phyloP scores from a whole-genome alignment of 2,113 vertebrate genomes.

The Eclectus roratus region DNA sequence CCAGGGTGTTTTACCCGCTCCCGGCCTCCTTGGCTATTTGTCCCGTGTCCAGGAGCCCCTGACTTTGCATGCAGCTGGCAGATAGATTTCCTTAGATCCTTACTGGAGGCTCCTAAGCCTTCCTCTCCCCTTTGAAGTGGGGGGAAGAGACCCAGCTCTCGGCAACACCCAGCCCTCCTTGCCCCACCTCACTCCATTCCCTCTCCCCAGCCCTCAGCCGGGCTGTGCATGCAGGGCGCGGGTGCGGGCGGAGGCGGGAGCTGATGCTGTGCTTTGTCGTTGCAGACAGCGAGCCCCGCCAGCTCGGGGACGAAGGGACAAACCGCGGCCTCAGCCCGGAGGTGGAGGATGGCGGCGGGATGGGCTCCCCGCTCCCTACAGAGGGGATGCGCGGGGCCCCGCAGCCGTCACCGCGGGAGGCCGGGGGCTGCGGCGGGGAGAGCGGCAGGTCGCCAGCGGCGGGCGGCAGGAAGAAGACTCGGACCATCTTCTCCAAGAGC shows the following conservation, averaged over 20 bases:
- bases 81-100: neutral
- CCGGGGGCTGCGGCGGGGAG: neutral
- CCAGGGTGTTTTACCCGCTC: neutral
- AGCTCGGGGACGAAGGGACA: neutral
- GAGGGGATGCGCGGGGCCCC: neutral
- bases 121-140: neutral
- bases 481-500: constrained; percentile 88
- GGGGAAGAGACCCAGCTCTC: neutral
- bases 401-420: neutral
- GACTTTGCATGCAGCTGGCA: neutral
- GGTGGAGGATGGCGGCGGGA: neutral
- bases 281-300: neutral
- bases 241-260: neutral
- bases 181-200: neutral
- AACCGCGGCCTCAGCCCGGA: neutral
- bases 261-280: neutral
- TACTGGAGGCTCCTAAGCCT: neutral
- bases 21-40: neutral
- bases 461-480: constrained; percentile 82
- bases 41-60: neutral
- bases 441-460: neutral
- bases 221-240: neutral
- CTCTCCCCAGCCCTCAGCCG: neutral
- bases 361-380: neutral
- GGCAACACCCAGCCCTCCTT: neutral